Conservation (phyloP, 2,797 vertebrate species). For the Crypturellus tataupa region DNA sequence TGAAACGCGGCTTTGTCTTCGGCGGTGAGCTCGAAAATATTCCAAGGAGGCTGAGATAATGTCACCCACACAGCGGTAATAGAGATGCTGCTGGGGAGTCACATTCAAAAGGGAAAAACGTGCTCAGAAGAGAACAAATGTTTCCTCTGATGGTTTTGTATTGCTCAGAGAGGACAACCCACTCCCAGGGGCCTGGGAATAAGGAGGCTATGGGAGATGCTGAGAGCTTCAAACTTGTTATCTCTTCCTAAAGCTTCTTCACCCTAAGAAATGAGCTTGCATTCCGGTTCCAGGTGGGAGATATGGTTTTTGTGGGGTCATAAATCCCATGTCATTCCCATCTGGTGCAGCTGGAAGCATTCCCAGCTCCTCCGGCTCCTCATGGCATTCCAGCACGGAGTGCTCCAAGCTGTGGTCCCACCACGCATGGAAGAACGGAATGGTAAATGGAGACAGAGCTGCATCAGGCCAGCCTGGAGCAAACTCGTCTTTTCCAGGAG, state of each 20-base stretch:
- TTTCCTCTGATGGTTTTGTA: neutral
- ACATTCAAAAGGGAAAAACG: neutral
- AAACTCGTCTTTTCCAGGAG: neutral
- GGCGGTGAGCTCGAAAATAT: neutral
- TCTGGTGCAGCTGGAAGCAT: rapidly evolving
- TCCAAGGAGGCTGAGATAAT: neutral
- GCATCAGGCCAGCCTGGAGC: neutral
- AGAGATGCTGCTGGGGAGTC: neutral
- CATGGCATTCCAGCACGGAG: neutral
- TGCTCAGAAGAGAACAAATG: neutral
- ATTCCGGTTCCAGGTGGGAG: neutral
- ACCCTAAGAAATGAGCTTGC: neutral
- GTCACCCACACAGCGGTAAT: neutral
- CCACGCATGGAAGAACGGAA: too few relatives aligned
- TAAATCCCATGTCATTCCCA: neutral
- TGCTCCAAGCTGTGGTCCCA: too few relatives aligned
- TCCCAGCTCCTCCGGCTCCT: neutral
- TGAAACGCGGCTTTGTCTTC: neutral
- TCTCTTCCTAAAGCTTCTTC: neutral
- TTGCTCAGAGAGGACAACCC: rapidly evolving
- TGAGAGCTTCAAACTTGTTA: neutral
- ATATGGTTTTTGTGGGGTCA: neutral
- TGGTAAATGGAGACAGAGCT: neutral
- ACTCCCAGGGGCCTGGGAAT: neutral
- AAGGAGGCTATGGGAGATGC: neutral